Evolutionary conservation across 2,797 vertebrate species (phyloP), one percentile per base, ranked within the genome.

Genomic region (Ciconia nigra): DNA sequence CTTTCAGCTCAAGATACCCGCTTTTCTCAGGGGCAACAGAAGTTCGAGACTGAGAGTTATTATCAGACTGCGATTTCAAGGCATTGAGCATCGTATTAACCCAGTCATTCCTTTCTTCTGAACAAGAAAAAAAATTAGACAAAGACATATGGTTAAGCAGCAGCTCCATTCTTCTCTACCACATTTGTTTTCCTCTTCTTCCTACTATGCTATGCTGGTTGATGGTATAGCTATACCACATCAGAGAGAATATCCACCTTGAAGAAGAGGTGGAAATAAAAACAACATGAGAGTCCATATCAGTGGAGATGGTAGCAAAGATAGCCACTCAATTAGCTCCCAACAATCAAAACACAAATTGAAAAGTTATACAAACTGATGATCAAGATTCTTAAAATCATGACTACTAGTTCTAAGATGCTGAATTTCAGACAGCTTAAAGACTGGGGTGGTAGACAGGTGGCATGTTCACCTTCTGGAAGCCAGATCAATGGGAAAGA

Each of bases 101-200:
- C 99, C 99, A 99, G 96, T 99, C 99, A 97, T 99, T 99, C 96
- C 99, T 99, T 95, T 99, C 99, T 97, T 99, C 99, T 99, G 97
- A 83, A 41, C 91, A 96, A 98, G 96, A 80, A 74, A 66, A 89
- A 51, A 72, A 78, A 54, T 31, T 37, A 79, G 62, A 61, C 46
- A 83, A 51, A 65, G n/a, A 41, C 28, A 77, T 25, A 65, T 28
- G 37, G 35, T 81, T 78, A 91, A 78, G 57, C 58, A 67, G 58
- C 17, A 95, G 24, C 29, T 78, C 39, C 25, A 39, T 67, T 87
- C 33, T 70, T 77, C 57, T 71, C 49, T 18, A 83, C 28, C 25
- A 58, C 12, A 9, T 5, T 69, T 13, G 5, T 54, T 47, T 91
- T 76, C 15, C 42, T 65, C 15, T 67, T 88, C 54, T 65, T 88